Percentiles rank a stretch among this genome's conserved stretches.
These are phyloP conservation scores for Chouioia cunea DNA, from an alignment of 2,888 invertebrate genomes.

Conservation along the genomic window DNA sequence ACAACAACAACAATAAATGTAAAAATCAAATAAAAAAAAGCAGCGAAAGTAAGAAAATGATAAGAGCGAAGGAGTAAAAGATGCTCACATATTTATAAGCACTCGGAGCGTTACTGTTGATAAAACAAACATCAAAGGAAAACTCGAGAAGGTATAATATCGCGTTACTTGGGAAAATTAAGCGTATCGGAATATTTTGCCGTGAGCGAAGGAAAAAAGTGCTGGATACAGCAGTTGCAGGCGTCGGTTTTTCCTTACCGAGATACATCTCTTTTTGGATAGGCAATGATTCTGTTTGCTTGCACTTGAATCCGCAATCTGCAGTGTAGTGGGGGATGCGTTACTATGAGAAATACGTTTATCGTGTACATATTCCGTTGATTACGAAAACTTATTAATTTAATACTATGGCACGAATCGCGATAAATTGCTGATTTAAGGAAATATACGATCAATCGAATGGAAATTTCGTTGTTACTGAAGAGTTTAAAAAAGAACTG, in stretches of 20 bases:
- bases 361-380: conserved; percentile 43
- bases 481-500: conserved; percentile 43
- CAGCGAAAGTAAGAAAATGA: too few species aligned
- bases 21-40: too few species aligned
- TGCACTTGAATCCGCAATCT: too few species aligned
- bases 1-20: too few species aligned
- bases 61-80: too few species aligned
- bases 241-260: neutral
- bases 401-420: conserved; percentile 39
- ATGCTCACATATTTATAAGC: conserved; percentile 30
- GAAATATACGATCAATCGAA: conserved; percentile 20
- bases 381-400: conserved; percentile 21
- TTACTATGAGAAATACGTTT: too few species aligned
- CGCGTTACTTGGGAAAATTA: too few species aligned
- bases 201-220: neutral
- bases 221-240: neutral
- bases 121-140: conserved; percentile 13
- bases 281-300: too few species aligned
- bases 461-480: conserved; percentile 43
- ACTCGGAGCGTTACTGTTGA: conserved; percentile 26
- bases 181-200: too few species aligned
- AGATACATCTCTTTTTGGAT: too few species aligned
- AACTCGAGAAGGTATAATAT: conserved; percentile 1
- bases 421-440: conserved; percentile 44
- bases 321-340: too few species aligned